These are phyloP conservation scores for Tipula confusa DNA, from an alignment of 2,888 invertebrate species.

Conservation along the genomic window DNA sequence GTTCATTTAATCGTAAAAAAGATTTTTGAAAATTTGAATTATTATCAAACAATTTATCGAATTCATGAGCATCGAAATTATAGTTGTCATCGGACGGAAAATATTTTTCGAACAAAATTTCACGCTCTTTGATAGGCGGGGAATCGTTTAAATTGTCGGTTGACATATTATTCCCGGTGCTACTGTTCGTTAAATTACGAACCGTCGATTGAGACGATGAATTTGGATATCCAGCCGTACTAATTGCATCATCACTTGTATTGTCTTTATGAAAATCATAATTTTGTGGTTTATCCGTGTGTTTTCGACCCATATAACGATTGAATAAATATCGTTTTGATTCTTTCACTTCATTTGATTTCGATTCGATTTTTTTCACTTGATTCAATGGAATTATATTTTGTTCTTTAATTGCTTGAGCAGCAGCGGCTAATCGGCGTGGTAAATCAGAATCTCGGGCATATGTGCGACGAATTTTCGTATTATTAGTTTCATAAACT, in stretches of 20 bases:
- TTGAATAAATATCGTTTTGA: slow-evolving; percentile 50
- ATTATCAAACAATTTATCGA: slow-evolving; percentile 13
- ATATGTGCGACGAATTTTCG: slow-evolving; percentile 57
- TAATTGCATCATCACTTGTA: slow-evolving; percentile 53
- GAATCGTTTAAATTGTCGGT: not conserved
- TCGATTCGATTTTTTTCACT: slow-evolving; percentile 41
- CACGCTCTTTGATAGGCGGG: not conserved
- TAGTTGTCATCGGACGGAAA: not conserved
- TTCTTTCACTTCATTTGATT: slow-evolving; percentile 48
- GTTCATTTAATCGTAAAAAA: not conserved
- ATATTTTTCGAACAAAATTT: slow-evolving; percentile 10
- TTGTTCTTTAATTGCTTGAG: slow-evolving; percentile 26
- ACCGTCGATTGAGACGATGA: slow-evolving; percentile 56
- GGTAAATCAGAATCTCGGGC: slow-evolving; percentile 52
- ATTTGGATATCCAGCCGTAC: slow-evolving; percentile 58
- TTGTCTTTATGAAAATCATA: slow-evolving; percentile 45
- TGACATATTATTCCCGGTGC: slow-evolving; percentile 40
- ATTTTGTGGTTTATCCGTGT: slow-evolving; percentile 43
- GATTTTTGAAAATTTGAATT: not conserved
- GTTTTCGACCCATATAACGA: slow-evolving; percentile 47
- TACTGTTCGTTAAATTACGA: slow-evolving; percentile 55
- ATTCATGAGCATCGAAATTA: not conserved
- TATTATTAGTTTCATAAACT: slow-evolving; percentile 59
- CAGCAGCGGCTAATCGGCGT: slow-evolving; percentile 36
- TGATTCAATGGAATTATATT: not conserved